Base-by-base conservation (phyloP, 1,140 invertebrate species). In the Caerostris darwini region DNA sequence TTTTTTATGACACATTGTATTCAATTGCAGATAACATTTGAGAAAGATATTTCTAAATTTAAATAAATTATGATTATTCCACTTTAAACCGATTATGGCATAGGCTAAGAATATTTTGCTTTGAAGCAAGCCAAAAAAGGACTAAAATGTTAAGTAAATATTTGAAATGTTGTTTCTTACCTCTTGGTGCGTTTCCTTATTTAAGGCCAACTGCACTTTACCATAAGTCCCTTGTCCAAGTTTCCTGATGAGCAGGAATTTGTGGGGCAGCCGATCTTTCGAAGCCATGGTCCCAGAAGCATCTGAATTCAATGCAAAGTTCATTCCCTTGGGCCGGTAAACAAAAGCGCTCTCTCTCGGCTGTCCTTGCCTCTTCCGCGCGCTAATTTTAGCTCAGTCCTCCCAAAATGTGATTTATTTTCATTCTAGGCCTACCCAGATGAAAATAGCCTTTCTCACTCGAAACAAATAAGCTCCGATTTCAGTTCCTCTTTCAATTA, bases 221-320 rank as follows among this genome's bases (percentile, higher is more conserved):
- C 99, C 99, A 96, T 99, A 99, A 54, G 99, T 99, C 94, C 99
- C 99, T 97, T 99, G 99, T 19, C 99, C 99, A 95, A 99, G 96
- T 96, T 99, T 99, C 96, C 98, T 98, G 94, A 99, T 98, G 96
- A 99, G 98, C 96, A 99, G 98, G 96, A 99, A 99, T 96, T 99
- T 95, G 94, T 97, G 96, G 94, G 96, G 97, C 77, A 96, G 94
- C 88, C 96, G 96, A 10, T 14, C 7, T 61, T 64, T 14, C 12
- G 61, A 64, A 64, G 12, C 5, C 61, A 64, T 64, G 61, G 61
- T 59, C 57, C 10, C 61, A 19, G 4, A 87, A 50, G 53, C 19
- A 53, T 14, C 64, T 12, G 54, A 90, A 14, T 90, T 90, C 69
- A n/a, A 34, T 81, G 54, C 89, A 81, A 90, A 90, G 89, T 90